Percentiles rank a stretch among this genome's conserved stretches.
Conservation (phyloP, 2,888 invertebrate species). For the Thecocarcelia acutangulata region DNA sequence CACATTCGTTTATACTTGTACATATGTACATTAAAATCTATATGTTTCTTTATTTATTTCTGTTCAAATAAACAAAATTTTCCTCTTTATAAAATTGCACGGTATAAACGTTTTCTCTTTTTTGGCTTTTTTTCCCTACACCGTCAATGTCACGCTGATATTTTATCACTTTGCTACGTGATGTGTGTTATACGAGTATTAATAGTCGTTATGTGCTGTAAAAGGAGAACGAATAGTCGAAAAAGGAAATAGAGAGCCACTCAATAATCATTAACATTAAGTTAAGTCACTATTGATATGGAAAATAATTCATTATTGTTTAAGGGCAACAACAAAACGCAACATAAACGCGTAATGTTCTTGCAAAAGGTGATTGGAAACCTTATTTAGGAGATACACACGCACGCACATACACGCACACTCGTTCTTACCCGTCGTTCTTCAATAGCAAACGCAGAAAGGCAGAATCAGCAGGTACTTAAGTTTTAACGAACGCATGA, state of each 20-base stretch:
- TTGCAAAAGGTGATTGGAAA: slow-evolving; percentile 52
- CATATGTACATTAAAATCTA: too few species aligned
- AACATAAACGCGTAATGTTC: slow-evolving; percentile 5
- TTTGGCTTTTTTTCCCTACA: neutral
- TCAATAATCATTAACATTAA: slow-evolving; percentile 45
- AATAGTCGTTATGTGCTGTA: neutral
- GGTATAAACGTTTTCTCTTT: neutral
- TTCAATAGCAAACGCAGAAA: neutral
- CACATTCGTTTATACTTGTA: too few species aligned
- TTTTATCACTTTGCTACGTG: slow-evolving; percentile 54
- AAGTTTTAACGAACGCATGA: slow-evolving; percentile 47
- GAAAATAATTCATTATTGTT: slow-evolving; percentile 60
- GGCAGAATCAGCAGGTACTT: neutral
- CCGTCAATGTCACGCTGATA: slow-evolving; percentile 50
- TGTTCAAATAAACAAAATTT: too few species aligned
- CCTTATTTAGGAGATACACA: slow-evolving; percentile 33
- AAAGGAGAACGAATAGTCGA: slow-evolving; percentile 17
- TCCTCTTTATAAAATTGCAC: neutral
- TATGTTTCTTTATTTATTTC: too few species aligned
- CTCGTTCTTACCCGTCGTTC: neutral
- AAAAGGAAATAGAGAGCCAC: neutral
- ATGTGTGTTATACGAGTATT: neutral
- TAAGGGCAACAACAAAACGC: slow-evolving; percentile 12
- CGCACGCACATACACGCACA: neutral
- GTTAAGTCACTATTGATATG: slow-evolving; percentile 55